A percentile compares a stretch with the other conserved stretches of the same genome.
phyloP scores from a whole-genome alignment of 2,113 vertebrate genomes.

The Platycercus adscitus region DNA sequence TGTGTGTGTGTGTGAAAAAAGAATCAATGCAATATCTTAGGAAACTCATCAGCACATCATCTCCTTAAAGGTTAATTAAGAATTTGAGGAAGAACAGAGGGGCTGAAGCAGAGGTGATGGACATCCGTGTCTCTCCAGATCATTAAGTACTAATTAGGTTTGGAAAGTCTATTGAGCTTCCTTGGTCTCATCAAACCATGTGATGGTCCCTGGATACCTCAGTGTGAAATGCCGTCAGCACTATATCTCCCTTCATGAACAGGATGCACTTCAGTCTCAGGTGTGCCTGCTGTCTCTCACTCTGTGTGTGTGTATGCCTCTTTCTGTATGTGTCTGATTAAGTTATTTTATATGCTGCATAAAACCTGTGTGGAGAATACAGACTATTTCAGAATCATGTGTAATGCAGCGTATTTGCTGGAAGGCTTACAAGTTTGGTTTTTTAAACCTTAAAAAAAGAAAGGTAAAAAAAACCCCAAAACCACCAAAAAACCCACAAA shows the following conservation, averaged over 20 bases:
- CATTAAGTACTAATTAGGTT: conserved; percentile 90
- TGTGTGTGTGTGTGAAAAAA: not conserved
- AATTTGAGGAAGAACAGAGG: conserved; percentile 74
- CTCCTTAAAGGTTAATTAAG: conserved; percentile 88
- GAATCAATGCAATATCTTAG: conserved; percentile 70
- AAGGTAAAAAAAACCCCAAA: not conserved
- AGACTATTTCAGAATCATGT: not conserved
- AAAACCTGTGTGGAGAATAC: not conserved
- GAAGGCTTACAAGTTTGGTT: not conserved
- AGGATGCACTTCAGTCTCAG: conserved; percentile 59
- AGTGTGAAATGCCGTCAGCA: conserved; percentile 76
- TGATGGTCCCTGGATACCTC: conserved; percentile 71
- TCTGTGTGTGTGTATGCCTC: not conserved
- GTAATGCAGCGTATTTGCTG: not conserved
- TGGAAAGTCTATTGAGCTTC: conserved; percentile 81
- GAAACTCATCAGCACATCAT: conserved; percentile 73
- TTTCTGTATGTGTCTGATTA: not conserved
- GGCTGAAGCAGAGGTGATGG: conserved; percentile 73
- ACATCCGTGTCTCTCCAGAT: conserved; percentile 80
- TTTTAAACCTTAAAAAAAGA: not conserved
- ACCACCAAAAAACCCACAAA: not conserved
- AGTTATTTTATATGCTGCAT: not conserved
- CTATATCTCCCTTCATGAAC: conserved; percentile 69
- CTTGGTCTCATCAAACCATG: conserved; percentile 76
- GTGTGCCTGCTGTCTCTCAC: conserved; percentile 50